Conservation (phyloP, 2,113 vertebrate genomes). For the Pomatorhinus ruficollis region DNA sequence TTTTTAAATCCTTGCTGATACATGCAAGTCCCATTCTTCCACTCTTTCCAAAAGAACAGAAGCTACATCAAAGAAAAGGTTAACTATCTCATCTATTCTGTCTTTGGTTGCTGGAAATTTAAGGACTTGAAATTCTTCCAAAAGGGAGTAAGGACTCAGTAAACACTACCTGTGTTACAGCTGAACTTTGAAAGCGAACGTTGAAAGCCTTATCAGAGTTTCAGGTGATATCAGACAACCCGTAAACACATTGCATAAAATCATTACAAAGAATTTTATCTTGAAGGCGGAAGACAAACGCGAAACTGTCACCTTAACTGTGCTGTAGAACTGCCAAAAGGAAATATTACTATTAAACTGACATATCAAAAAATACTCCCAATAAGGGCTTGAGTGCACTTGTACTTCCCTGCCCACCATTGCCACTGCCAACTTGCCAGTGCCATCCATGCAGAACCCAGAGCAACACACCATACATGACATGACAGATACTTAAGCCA, state of each 20-base stretch:
- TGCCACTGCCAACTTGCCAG: neutral
- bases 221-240: slow-evolving; percentile 39
- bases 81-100: neutral
- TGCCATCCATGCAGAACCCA: neutral
- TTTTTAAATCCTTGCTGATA: neutral
- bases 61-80: neutral
- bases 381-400: neutral
- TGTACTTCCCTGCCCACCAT: neutral
- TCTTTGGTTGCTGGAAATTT: neutral
- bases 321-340: neutral
- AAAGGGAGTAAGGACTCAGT: neutral
- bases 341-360: neutral
- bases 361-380: neutral
- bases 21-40: neutral
- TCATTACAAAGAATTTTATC: neutral
- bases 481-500: neutral
- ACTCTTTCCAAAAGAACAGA: neutral
- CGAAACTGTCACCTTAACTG: neutral
- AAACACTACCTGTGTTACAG: neutral
- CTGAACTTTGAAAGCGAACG: slow-evolving; percentile 25
- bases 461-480: rapidly evolving
- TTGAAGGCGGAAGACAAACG: slow-evolving; percentile 40
- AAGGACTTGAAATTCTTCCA: neutral
- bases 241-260: slow-evolving; percentile 48
- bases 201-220: slow-evolving; percentile 42